These are phyloP conservation scores for Hydrochoerus hydrochaeris DNA, from an alignment of 2,113 vertebrate genomes.

Conservation along the genomic window DNA sequence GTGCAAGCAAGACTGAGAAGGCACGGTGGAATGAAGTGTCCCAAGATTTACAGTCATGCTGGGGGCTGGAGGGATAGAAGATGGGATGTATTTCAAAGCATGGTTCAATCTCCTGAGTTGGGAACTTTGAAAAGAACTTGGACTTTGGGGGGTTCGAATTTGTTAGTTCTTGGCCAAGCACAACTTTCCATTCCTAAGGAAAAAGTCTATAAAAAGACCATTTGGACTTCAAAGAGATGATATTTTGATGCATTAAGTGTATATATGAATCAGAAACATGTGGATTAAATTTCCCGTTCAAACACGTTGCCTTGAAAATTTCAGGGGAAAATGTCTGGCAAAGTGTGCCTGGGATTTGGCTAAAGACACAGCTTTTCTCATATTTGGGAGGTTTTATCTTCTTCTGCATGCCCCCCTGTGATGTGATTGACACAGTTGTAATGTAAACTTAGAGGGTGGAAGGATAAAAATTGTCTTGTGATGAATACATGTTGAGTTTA, in stretches of 20 bases:
- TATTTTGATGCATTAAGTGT: conserved; percentile 81
- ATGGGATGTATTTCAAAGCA: conserved; percentile 56
- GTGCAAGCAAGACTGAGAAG: conserved; percentile 33
- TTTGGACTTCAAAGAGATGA: conserved; percentile 82
- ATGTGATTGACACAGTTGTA: conserved; percentile 31
- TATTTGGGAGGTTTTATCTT: conserved; percentile 64
- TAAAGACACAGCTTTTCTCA: conserved; percentile 41
- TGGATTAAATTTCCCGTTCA: conserved; percentile 81
- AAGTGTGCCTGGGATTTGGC: conserved; percentile 72
- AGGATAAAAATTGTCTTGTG: not conserved
- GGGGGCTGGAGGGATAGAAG: not conserved
- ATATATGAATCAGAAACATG: conserved; percentile 82
- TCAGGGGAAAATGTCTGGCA: conserved; percentile 78
- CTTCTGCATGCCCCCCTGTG: conserved; percentile 14
- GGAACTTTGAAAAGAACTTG: conserved; percentile 75
- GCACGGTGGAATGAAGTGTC: conserved; percentile 34
- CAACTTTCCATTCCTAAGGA: conserved; percentile 78
- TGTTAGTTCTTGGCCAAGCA: conserved; percentile 76
- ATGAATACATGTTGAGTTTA: conserved; percentile 53
- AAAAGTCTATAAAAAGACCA: conserved; percentile 80
- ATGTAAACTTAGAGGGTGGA: not conserved
- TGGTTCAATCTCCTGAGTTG: conserved; percentile 59
- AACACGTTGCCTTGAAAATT: conserved; percentile 77
- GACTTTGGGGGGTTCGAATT: conserved; percentile 65
- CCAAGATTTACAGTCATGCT: conserved; percentile 57